phyloP scores from a whole-genome alignment of 1,140 invertebrate species.

The Hirudo medicinalis region DNA sequence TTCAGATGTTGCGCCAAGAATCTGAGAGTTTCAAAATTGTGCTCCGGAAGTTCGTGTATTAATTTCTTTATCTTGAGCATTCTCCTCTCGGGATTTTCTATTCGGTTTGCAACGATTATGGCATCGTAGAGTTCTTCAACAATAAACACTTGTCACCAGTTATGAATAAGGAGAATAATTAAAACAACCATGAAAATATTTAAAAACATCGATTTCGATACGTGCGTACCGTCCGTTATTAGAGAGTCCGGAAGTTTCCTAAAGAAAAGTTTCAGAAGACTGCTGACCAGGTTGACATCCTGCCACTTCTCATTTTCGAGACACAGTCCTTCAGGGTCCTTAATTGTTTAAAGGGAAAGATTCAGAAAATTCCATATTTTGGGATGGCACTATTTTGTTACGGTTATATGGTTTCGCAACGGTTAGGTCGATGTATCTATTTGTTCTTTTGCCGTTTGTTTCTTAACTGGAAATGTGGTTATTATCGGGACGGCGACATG shows the following conservation, averaged over 20 bases:
- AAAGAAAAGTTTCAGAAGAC: conserved; percentile 77
- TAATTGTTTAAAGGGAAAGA: neutral
- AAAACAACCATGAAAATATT: neutral
- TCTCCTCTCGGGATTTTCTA: conserved; percentile 56
- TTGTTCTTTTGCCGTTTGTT: too few species aligned
- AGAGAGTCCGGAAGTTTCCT: conserved; percentile 78
- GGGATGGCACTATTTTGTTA: too few species aligned
- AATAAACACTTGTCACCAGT: neutral
- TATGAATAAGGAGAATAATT: neutral
- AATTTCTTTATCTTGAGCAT: conserved; percentile 65
- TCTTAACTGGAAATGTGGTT: neutral
- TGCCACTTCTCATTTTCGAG: conserved; percentile 39
- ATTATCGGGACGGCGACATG: too few species aligned
- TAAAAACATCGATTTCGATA: neutral
- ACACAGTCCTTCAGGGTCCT: conserved; percentile 37
- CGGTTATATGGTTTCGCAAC: too few species aligned
- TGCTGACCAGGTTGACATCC: conserved; percentile 43
- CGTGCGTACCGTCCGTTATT: conserved; percentile 53
- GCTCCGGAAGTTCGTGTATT: conserved; percentile 60
- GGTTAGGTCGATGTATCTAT: neutral
- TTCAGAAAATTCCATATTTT: too few species aligned
- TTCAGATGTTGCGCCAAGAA: conserved; percentile 76
- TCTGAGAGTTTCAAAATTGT: conserved; percentile 81
- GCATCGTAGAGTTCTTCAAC: conserved; percentile 61
- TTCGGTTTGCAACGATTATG: conserved; percentile 81